Percentiles rank a stretch among this genome's conserved stretches.
These are phyloP conservation scores for Peromyscus californicus DNA, from an alignment of 2,113 vertebrate genomes.

Conservation along the genomic window DNA sequence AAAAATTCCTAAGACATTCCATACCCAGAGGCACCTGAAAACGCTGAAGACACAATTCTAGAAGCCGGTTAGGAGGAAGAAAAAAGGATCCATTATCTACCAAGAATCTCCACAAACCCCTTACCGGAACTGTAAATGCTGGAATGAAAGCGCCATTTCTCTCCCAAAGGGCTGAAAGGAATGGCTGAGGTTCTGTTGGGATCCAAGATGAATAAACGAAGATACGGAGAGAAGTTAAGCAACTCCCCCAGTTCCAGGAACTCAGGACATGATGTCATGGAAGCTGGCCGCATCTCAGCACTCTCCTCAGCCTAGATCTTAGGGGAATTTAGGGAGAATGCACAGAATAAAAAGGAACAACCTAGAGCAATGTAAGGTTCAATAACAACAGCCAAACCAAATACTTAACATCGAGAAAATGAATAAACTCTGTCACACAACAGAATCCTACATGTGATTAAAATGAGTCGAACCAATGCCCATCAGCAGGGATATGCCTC, in stretches of 20 bases:
- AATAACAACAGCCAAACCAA: not conserved
- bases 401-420: not conserved
- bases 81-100: conserved; percentile 56
- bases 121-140: conserved; percentile 48
- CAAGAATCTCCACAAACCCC: conserved; percentile 43
- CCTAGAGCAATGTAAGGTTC: not conserved
- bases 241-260: not conserved
- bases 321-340: not conserved
- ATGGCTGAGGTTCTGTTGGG: not conserved
- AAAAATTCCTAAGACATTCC: not conserved
- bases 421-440: not conserved
- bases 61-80: not conserved
- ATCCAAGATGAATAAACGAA: not conserved
- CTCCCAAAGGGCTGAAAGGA: not conserved
- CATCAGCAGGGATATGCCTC: not conserved
- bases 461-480: not conserved
- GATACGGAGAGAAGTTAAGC: not conserved
- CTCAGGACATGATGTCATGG: not conserved
- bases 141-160: not conserved
- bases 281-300: not conserved
- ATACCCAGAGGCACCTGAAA: not conserved
- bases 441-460: not conserved
- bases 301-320: not conserved
- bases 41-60: not conserved
- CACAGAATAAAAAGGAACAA: not conserved